Base-by-base conservation (phyloP, 2,888 invertebrate species). In the Liposcelis brunnea region DNA sequence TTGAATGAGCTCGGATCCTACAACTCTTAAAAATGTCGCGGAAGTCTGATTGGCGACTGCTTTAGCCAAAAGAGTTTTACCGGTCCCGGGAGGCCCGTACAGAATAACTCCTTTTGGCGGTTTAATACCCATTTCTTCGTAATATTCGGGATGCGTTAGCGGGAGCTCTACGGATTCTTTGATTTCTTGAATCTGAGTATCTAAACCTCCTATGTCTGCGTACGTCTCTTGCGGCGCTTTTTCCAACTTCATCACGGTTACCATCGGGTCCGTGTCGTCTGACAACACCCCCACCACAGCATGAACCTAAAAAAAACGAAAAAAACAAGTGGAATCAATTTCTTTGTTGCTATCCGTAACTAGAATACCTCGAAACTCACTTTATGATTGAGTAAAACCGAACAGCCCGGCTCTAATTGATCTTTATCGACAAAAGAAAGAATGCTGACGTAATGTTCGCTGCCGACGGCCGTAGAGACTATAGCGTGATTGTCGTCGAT, bases 401-500 rank as follows among this genome's bases (percentile, higher is more conserved):
- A 94, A 64, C 97, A 98, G 4, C 98, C 97, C 18, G 98, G 98
- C 64, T 99, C 97, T 46, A 99, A 65, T 61, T 97, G 95, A 63
- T 98, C 97, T 62, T 99, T 99, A 65, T 99, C 98, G 21, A 99
- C 98, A 69, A 98, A 99, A 0, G 95, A 95, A 55, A 98, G 69
- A 59, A 99, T 98, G 62, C 91, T 94, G 51, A 98, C 98, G 63
- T 99, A 99, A 64, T 99, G 98, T 63, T 99, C 98, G 56, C 93
- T 93, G 45, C 98, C 98, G 2, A 98, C 97, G 0, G 94, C 94
- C 2, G 97, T 97, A 0, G 94, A 95, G 1, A 98, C 98, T 61
- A 98, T 99, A 2, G 98, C 98, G 67, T 98, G 98, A 65, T 97
- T 98, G 63, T 98, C 98, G 67, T 98, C 98, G 55, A 99, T 99